Percentiles rank a stretch among this genome's conserved stretches.
phyloP scores from a whole-genome alignment of 2,797 vertebrate genomes.

The Yasuhikotakia modesta region DNA sequence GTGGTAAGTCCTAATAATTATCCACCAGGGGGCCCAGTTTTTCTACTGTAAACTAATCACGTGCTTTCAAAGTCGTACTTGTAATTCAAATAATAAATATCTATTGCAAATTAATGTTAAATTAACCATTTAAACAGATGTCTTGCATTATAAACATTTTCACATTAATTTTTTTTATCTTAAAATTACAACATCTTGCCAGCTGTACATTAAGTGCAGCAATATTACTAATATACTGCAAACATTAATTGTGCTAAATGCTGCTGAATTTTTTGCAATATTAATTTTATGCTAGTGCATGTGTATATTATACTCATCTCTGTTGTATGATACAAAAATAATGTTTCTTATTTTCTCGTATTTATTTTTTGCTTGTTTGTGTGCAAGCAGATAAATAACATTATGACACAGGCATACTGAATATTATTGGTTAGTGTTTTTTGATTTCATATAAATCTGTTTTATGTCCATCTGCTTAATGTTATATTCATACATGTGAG shows the following conservation, averaged over 20 bases:
- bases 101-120: neutral
- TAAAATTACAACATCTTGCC: neutral
- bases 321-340: too few relatives aligned
- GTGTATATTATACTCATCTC: too few relatives aligned
- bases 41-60: neutral
- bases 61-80: neutral
- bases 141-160: too few relatives aligned
- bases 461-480: neutral
- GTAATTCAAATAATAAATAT: neutral
- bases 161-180: too few relatives aligned
- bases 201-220: neutral
- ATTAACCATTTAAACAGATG: too few relatives aligned
- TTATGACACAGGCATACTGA: neutral
- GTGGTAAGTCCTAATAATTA: neutral
- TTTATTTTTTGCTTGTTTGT: neutral
- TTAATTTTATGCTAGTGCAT: too few relatives aligned
- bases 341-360: too few relatives aligned
- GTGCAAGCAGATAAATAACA: neutral
- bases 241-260: neutral
- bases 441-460: neutral
- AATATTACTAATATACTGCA: neutral
- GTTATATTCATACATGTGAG: neutral
- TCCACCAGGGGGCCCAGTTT: conserved; percentile 38
- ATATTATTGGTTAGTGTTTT: neutral
- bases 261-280: neutral